Conservation (phyloP, 2,888 invertebrate species). For the Pristionchus fissidentatus region DNA sequence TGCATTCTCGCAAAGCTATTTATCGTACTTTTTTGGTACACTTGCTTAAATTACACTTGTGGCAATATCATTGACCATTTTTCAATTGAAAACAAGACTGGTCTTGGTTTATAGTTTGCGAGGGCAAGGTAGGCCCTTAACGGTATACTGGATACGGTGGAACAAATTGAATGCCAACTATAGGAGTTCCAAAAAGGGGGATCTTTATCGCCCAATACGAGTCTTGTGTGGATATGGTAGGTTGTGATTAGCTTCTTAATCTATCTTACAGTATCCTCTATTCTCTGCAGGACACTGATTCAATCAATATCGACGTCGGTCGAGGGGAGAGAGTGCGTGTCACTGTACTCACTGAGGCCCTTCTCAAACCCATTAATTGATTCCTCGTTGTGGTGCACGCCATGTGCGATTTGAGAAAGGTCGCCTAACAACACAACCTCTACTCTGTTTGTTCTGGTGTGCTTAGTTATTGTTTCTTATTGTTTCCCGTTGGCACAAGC, state of each 20-base stretch:
- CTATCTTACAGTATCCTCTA: neutral
- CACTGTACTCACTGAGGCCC: slow-evolving; percentile 58
- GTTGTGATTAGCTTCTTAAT: neutral
- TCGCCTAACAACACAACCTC: neutral
- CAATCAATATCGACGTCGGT: slow-evolving; percentile 68
- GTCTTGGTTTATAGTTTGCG: no score
- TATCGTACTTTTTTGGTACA: no score
- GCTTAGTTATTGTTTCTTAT: neutral
- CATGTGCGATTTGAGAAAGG: neutral
- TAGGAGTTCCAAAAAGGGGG: no score
- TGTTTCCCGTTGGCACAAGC: neutral
- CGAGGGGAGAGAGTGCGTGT: slow-evolving; percentile 57
- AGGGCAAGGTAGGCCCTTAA: no score
- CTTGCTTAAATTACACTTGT: no score
- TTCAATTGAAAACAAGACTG: no score
- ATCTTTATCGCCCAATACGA: no score
- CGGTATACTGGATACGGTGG: no score
- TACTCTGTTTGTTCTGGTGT: neutral
- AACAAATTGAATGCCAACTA: no score
- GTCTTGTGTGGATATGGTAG: no score
- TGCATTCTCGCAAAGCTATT: no score
- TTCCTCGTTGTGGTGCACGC: neutral
- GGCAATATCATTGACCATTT: neutral
- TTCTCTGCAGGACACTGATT: slow-evolving; percentile 8
- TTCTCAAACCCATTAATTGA: slow-evolving; percentile 61